Base-by-base conservation (phyloP, 1,140 invertebrate species). In the Leptinotarsa texana region DNA sequence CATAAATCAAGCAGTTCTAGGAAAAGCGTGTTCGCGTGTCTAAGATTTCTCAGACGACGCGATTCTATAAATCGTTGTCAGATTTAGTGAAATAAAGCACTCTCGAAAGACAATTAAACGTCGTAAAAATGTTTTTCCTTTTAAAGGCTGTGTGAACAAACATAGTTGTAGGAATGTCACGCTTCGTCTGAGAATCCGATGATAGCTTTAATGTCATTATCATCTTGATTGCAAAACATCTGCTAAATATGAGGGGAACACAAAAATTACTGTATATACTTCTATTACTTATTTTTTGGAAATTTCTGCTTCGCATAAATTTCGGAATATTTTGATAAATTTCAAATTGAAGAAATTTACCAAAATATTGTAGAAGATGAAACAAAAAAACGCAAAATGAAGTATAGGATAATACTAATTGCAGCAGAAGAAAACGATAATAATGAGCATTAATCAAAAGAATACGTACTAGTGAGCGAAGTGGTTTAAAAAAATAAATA, bases 11-110 rank as follows among this genome's bases (percentile, higher is more conserved):
- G 51, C 17, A 18, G 51, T 57, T 57, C 51, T 18, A 57, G 51
- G 51, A 57, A 57, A 57, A 57, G 15, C 15, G n/a, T 57, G 51
- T 18, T 57, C 51, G 51, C 51, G 51, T 57, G 51, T 57, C 51
- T 57, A 18, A 57, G n/a, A 57, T 57, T 57, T 57, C 51, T 57
- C 51, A 57, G 51, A 18, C 51, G 51, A 57, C 51, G 51, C 51
- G 33, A 57, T 57, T 57, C 51, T 57, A 57, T 57, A 57, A 57
- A 57, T 57, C 51, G 15, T 57, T 57, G 51, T 57, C 51, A 57
- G 51, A 57, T 57, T 57, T 18, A 57, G 51, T 18, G n/a, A 15
- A 57, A 57, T 18, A 57, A 57, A 15, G 51, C 51, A 57, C 51
- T 15, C 51, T 57, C 51, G 51, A 17, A 17, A 57, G 51, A 57